Evolutionary conservation across 2,113 vertebrate genomes (phyloP), one percentile per base, ranked within the genome.

Genomic region (Cynopterus brachyotis): DNA sequence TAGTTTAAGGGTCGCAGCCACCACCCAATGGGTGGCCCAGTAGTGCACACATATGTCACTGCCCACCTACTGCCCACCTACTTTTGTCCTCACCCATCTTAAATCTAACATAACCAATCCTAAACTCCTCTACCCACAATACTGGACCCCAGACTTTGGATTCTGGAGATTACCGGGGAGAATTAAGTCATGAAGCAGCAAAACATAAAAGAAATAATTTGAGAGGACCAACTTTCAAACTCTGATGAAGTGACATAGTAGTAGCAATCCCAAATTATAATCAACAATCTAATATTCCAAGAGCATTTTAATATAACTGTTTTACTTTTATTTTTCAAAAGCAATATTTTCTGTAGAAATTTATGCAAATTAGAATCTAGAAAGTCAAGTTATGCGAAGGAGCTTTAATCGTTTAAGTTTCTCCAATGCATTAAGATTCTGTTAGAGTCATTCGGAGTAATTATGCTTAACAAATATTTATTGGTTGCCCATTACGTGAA

Each of bases 241-340:
- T 84, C 6, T 35, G 30, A 73, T 88, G 19, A 76, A 81, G 24
- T 30, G 47, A 79, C 75, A 35, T 16, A n/a, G 16, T 5, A 53
- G 40, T 5, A 81, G 75, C 30, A 40, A 64, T 12, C 42, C 78
- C 45, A 84, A 91, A 35, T 35, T 32, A 30, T 55, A 57, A 57
- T 35, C 10, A 72, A 32, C 40, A n/a, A 16, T 45, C 35, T 85
- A 62, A 66, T 30, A 84, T 24, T 66, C 78, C 66, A n/a, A 91
- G 26, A 47, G 40, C 57, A 37, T 37, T 81, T 75, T 47, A 45
- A 20, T 45, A 30, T 8, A 69, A 62, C 9, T 24, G 2, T 55
- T 40, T 64, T 70, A n/a, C 37, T 80, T 92, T 93, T 72, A 22
- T 55, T 81, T 94, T 60, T 89, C 24, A 67, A 70, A 97, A 82